These are phyloP conservation scores for Nymphalis urticae DNA, from an alignment of 2,888 invertebrate species.

Conservation along the genomic window DNA sequence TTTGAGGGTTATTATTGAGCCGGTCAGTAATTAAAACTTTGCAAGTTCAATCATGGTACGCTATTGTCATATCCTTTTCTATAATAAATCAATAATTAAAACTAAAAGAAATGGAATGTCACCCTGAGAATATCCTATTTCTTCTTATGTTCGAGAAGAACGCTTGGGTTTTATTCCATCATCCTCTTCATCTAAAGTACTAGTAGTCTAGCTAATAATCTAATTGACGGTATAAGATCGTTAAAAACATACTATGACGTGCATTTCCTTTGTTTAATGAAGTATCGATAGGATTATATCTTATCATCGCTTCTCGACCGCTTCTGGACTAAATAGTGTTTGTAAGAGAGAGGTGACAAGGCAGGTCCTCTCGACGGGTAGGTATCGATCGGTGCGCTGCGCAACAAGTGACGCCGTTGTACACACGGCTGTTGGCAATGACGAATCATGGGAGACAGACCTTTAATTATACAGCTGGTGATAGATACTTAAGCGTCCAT, in stretches of 20 bases:
- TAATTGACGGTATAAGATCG: background rate
- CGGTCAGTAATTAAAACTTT: no score
- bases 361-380: slow-evolving; percentile 45
- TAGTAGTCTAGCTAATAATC: background rate
- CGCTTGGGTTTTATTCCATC: no score
- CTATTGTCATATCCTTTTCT: no score
- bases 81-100: background rate
- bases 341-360: slow-evolving; percentile 43
- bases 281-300: background rate
- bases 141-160: no score
- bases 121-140: no score
- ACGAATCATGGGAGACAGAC: slow-evolving; percentile 15
- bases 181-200: no score
- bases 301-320: slow-evolving; percentile 11
- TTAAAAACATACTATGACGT: no score
- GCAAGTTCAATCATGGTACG: no score
- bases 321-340: slow-evolving; percentile 46
- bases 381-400: slow-evolving; percentile 70
- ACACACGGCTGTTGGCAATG: slow-evolving; percentile 29
- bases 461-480: background rate
- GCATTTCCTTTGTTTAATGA: background rate
- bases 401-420: slow-evolving; percentile 68
- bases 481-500: background rate
- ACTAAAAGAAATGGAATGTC: background rate
- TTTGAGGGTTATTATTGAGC: background rate